Percentiles rank a stretch among this genome's conserved stretches.
Conservation (phyloP, 2,888 invertebrate genomes). For the Azorinus chamasolen region DNA sequence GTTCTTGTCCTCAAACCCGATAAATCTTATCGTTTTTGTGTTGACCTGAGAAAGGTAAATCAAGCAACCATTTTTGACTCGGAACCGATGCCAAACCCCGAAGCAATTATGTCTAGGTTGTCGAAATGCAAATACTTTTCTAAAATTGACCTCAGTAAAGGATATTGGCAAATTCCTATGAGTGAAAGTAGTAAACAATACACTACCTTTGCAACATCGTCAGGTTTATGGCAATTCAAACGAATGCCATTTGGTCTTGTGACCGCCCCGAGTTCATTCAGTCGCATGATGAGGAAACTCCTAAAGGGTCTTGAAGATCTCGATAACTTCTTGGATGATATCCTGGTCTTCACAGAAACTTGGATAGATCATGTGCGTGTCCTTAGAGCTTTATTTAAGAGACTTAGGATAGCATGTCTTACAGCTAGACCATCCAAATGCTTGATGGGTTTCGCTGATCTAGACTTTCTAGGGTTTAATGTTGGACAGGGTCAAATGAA, state of each 20-base stretch:
- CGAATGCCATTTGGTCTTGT: conserved; percentile 54
- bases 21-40: conserved; percentile 54
- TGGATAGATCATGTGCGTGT: conserved; percentile 50
- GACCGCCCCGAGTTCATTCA: conserved; percentile 36
- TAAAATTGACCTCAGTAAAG: conserved; percentile 61
- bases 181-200: conserved; percentile 40
- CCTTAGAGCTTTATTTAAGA: conserved; percentile 30
- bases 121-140: conserved; percentile 49
- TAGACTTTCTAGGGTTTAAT: conserved; percentile 35
- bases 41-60: conserved; percentile 65
- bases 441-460: conserved; percentile 3
- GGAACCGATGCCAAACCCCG: conserved; percentile 65
- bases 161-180: conserved; percentile 66
- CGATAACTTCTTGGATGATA: conserved; percentile 60
- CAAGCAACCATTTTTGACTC: conserved; percentile 60
- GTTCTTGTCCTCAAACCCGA: conserved; percentile 60
- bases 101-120: conserved; percentile 62
- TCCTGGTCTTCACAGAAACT: conserved; percentile 39
- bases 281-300: conserved; percentile 50
- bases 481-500: conserved; percentile 20
- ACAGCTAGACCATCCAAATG: conserved; percentile 54
- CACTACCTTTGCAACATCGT: no score
- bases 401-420: conserved; percentile 37
- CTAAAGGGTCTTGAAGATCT: conserved; percentile 31
- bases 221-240: conserved; percentile 45